Conservation (phyloP, 2,797 vertebrate species). For the Labeo calbasu region DNA sequence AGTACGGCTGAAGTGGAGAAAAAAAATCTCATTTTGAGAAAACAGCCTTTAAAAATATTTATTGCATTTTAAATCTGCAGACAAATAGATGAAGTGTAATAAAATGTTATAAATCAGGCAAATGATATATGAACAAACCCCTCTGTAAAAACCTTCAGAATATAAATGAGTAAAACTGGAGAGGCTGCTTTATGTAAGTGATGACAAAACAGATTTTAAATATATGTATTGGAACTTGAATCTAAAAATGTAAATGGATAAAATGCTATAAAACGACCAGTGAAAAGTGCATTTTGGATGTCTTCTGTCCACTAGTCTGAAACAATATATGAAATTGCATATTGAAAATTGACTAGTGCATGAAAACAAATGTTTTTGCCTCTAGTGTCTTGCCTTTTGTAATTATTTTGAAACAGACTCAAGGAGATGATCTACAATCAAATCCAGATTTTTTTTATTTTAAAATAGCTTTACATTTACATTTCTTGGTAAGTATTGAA, state of each 20-base stretch:
- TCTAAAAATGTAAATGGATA: background rate
- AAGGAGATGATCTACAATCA: background rate
- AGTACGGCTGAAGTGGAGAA: background rate
- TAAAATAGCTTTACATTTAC: background rate
- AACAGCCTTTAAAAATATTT: too few relatives aligned
- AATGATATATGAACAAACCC: too few relatives aligned
- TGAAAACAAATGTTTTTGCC: background rate
- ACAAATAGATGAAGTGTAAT: background rate
- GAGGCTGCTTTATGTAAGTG: too few relatives aligned
- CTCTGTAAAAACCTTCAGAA: too few relatives aligned
- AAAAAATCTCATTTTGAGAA: too few relatives aligned
- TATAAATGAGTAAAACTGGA: too few relatives aligned
- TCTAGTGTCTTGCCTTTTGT: background rate
- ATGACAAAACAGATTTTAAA: too few relatives aligned
- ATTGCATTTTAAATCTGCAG: background rate
- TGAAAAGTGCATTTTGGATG: background rate
- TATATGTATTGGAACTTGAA: too few relatives aligned
- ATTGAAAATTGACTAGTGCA: background rate
- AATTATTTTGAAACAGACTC: background rate
- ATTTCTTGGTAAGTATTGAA: background rate
- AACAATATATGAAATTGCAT: background rate
- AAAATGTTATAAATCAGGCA: background rate
- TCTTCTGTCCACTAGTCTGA: background rate
- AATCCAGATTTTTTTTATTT: background rate
- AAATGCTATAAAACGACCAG: background rate